Evolutionary conservation across 2,888 invertebrate genomes (phyloP).

Genomic region (Tipula unca): DNA sequence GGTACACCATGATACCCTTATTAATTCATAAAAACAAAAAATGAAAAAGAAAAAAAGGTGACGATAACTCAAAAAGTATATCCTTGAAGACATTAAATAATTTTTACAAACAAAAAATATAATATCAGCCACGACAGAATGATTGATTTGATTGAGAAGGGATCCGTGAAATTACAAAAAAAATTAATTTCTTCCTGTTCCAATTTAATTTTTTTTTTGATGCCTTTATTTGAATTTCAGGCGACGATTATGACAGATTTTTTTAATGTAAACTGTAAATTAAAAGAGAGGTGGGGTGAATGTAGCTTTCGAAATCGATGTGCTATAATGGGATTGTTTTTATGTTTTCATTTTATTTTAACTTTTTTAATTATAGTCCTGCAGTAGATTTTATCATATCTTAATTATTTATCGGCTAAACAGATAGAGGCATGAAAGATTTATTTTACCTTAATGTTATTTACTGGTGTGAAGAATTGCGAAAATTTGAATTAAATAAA

Average conservation of each 20-base stretch:
- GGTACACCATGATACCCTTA: neutral
- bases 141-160: neutral
- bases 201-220: neutral
- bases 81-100: neutral
- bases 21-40: neutral
- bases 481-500: too few relatives aligned
- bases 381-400: neutral
- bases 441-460: neutral
- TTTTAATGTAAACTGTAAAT: neutral
- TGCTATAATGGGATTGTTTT: neutral
- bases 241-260: neutral
- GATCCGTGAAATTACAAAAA: neutral
- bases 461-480: too few relatives aligned
- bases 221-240: neutral
- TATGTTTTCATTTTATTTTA: neutral
- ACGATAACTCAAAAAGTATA: neutral
- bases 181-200: slow-evolving; percentile 1
- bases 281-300: neutral
- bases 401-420: neutral
- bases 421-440: neutral
- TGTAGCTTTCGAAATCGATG: neutral
- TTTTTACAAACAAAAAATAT: neutral
- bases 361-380: neutral
- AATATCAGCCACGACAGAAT: neutral
- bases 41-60: neutral